Conservation (phyloP, 2,888 invertebrate species). For the Trachelus stipa region DNA sequence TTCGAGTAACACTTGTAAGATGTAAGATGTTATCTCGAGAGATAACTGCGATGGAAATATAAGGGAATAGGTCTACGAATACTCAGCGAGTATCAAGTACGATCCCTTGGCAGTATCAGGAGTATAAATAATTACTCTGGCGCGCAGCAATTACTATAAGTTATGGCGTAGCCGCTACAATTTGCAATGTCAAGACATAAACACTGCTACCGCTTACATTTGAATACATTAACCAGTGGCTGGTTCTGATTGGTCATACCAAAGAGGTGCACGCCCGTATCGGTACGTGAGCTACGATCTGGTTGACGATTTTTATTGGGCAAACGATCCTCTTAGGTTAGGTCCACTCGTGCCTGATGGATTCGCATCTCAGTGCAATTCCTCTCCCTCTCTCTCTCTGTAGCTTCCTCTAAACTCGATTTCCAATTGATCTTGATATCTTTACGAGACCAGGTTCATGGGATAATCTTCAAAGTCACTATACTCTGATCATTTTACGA, state of each 20-base stretch:
- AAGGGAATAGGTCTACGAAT: slow-evolving; percentile 4
- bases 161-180: slow-evolving; percentile 65
- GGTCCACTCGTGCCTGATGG: slow-evolving; percentile 28
- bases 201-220: slow-evolving; percentile 67
- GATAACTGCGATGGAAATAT: background rate
- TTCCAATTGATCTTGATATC: slow-evolving; percentile 42
- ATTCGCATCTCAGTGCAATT: slow-evolving; percentile 13
- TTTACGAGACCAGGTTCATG: slow-evolving; percentile 38
- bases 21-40: background rate
- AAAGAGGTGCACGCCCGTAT: slow-evolving; percentile 51
- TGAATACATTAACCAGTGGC: slow-evolving; percentile 64
- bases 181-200: slow-evolving; percentile 68
- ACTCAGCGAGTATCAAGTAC: slow-evolving; percentile 27
- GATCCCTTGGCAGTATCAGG: slow-evolving; percentile 58
- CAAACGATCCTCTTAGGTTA: slow-evolving; percentile 52
- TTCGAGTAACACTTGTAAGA: background rate
- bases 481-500: slow-evolving; percentile 13
- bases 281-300: slow-evolving; percentile 62
- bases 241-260: slow-evolving; percentile 58
- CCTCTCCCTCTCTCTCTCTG: slow-evolving; percentile 28
- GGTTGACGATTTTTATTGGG: slow-evolving; percentile 64
- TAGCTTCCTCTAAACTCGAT: slow-evolving; percentile 31
- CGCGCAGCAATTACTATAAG: slow-evolving; percentile 67
- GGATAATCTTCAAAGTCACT: slow-evolving; percentile 10
- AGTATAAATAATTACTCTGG: slow-evolving; percentile 66